Evolutionary conservation across 2,888 invertebrate species (phyloP).

Genomic region (Calliopum simillimum): DNA sequence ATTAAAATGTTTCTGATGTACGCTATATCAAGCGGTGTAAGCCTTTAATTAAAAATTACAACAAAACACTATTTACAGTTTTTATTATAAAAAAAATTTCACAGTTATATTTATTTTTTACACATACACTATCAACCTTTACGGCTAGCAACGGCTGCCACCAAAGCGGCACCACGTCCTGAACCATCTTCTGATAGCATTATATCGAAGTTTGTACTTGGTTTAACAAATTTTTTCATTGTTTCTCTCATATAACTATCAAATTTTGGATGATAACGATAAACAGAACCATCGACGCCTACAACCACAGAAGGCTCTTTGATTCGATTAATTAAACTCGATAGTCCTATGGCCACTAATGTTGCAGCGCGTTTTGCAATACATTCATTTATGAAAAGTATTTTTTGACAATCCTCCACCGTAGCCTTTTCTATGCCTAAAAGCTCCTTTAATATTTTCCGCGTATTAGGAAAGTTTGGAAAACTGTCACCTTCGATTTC

Average conservation of each 20-base stretch:
- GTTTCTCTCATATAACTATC: slow-evolving; percentile 91
- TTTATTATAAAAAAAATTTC: too few species aligned
- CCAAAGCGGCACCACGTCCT: slow-evolving; percentile 93
- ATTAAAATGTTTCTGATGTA: too few species aligned
- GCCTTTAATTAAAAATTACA: too few species aligned
- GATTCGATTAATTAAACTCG: slow-evolving; percentile 90
- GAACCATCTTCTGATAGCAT: slow-evolving; percentile 97
- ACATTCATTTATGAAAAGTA: slow-evolving; percentile 90
- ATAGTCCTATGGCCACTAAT: slow-evolving; percentile 88
- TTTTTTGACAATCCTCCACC: slow-evolving; percentile 89
- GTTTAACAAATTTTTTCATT: slow-evolving; percentile 78
- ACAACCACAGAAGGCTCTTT: slow-evolving; percentile 87
- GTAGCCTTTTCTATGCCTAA: slow-evolving; percentile 74
- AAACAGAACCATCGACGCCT: slow-evolving; percentile 96
- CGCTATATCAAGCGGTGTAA: too few species aligned
- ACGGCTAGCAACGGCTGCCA: slow-evolving; percentile 84
- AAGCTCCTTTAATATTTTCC: slow-evolving; percentile 81
- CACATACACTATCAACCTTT: not conserved
- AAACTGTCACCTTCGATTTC: slow-evolving; percentile 91
- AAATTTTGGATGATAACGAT: slow-evolving; percentile 95
- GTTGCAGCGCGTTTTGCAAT: slow-evolving; percentile 92
- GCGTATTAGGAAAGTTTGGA: slow-evolving; percentile 83
- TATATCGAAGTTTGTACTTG: slow-evolving; percentile 85
- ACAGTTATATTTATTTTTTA: too few species aligned
- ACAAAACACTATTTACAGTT: too few species aligned